These are phyloP conservation scores for Melanchra persicariae DNA, from an alignment of 2,888 invertebrate genomes.

Conservation along the genomic window DNA sequence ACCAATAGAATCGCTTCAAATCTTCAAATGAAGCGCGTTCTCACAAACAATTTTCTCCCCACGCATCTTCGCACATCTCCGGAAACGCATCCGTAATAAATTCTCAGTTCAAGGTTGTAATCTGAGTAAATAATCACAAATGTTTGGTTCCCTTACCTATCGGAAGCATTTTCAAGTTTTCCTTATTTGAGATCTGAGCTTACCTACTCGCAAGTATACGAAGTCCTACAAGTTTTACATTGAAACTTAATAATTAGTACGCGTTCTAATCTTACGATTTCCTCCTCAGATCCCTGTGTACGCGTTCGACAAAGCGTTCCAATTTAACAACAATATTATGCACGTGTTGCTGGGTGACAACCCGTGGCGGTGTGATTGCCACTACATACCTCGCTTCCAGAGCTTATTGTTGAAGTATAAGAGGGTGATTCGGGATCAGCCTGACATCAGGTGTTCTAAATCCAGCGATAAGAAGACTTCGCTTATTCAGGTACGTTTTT, in stretches of 20 bases:
- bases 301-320: conserved; percentile 94
- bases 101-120: background rate
- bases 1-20: no score
- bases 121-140: background rate
- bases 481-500: conserved; percentile 89
- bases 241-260: conserved; percentile 13
- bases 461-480: conserved; percentile 92
- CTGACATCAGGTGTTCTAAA: conserved; percentile 93
- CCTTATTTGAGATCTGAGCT: conserved; percentile 20
- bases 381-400: conserved; percentile 94
- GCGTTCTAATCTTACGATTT: conserved; percentile 29
- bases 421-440: conserved; percentile 92
- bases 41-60: no score
- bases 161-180: conserved; percentile 16
- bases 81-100: no score
- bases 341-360: conserved; percentile 93
- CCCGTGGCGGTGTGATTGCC: conserved; percentile 96
- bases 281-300: conserved; percentile 93
- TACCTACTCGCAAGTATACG: conserved; percentile 28
- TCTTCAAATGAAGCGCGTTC: no score
- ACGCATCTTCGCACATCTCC: no score
- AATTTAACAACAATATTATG: conserved; percentile 93
- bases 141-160: background rate
- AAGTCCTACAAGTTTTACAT: conserved; percentile 28
- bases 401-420: conserved; percentile 93